A percentile compares a stretch with the other conserved stretches of the same genome.
Evolutionary conservation across 2,888 invertebrate genomes (phyloP).

Genomic region (Aleiodes leptofemur): DNA sequence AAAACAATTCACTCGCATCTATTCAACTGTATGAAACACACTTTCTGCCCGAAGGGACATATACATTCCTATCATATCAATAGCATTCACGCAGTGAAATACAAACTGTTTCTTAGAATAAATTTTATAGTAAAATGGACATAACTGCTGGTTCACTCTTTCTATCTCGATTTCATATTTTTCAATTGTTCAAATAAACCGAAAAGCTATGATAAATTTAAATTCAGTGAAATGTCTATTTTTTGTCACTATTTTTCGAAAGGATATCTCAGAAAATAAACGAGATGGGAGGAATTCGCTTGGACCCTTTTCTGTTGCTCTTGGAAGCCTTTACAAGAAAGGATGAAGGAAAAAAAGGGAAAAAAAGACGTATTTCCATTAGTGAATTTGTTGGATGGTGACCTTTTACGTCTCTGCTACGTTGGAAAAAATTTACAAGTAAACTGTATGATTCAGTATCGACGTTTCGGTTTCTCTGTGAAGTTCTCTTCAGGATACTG

Average conservation of each 20-base stretch:
- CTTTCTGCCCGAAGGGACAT: conserved; percentile 13
- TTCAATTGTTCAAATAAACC: conserved; percentile 5
- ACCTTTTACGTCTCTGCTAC: no score
- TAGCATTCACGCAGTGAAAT: background rate
- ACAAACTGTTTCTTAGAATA: conserved; percentile 13
- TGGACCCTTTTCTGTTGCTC: no score
- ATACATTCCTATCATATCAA: conserved; percentile 3
- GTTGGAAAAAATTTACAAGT: no score
- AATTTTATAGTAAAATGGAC: conserved; percentile 23
- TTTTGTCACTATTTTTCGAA: no score
- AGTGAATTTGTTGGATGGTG: no score
- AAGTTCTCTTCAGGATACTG: no score
- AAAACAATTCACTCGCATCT: conserved; percentile 20
- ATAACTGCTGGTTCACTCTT: background rate
- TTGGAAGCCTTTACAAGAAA: background rate
- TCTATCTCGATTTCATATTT: conserved; percentile 17
- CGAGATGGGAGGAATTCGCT: no score
- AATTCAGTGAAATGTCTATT: no score
- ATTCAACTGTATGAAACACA: background rate
- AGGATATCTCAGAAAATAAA: no score
- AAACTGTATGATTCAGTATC: no score
- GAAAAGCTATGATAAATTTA: background rate
- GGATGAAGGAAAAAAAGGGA: background rate
- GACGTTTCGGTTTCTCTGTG: no score
- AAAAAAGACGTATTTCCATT: background rate